Conservation (phyloP, 92 coral and sea anemone genomes). For the Desmophyllum pertusum region DNA sequence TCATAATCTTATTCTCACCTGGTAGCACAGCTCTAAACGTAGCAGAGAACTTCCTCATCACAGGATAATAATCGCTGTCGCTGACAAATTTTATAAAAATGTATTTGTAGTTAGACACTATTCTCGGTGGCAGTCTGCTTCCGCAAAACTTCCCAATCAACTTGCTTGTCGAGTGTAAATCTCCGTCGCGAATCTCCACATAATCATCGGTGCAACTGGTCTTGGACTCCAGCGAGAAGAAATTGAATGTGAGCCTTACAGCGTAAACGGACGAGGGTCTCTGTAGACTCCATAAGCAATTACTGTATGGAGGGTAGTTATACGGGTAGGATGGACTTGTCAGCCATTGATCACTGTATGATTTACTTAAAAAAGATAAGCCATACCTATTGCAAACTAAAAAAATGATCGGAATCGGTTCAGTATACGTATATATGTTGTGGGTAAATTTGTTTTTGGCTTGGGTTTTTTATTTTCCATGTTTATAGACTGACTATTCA, state of each 20-base stretch:
- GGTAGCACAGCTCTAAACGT: conserved; percentile 25
- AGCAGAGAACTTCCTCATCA: conserved; percentile 24
- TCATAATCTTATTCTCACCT: conserved; percentile 16
- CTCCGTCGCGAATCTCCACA: conserved; percentile 64
- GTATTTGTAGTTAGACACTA: conserved; percentile 45
- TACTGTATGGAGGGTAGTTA: background rate
- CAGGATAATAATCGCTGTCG: background rate
- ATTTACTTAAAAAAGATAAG: background rate
- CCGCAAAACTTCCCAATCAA: conserved; percentile 71
- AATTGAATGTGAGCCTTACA: background rate
- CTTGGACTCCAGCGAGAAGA: conserved; percentile 29
- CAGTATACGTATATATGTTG: no score
- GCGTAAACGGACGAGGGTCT: conserved; percentile 6
- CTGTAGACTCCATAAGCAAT: conserved; percentile 7
- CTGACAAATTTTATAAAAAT: conserved; percentile 50
- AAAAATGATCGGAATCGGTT: background rate
- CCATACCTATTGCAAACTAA: background rate
- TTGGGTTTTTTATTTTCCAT: no score
- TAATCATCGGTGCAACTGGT: conserved; percentile 55
- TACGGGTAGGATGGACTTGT: conserved; percentile 9
- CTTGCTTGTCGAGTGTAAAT: conserved; percentile 3
- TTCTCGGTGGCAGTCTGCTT: conserved; percentile 53
- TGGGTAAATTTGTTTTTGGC: no score
- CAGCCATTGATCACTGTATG: background rate
- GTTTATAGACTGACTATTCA: no score